Percentiles rank a stretch among this genome's conserved stretches.
Evolutionary conservation across 2,888 invertebrate genomes (phyloP).

Genomic region (Acleris emargana): DNA sequence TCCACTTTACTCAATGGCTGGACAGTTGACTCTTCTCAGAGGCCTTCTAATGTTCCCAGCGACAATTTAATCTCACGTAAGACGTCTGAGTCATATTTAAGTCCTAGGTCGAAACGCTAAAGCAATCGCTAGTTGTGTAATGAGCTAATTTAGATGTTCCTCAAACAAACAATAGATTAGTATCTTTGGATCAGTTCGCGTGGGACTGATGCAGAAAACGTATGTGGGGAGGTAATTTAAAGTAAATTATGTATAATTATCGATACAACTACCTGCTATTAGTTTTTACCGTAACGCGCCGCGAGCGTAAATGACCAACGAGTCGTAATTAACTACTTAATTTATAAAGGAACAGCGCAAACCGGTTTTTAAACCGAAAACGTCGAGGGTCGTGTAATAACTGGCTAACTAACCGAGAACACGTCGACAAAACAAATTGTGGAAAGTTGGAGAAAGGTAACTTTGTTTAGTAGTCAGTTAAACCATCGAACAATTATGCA

Average conservation of each 20-base stretch:
- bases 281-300: slow-evolving; percentile 55
- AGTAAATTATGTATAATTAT: slow-evolving; percentile 58
- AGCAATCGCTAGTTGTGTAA: slow-evolving; percentile 31
- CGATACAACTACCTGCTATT: slow-evolving; percentile 54
- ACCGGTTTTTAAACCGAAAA: slow-evolving; percentile 51
- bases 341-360: slow-evolving; percentile 58
- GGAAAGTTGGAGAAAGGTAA: slow-evolving; percentile 35
- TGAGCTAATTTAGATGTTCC: slow-evolving; percentile 8
- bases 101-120: slow-evolving; percentile 38
- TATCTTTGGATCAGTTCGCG: slow-evolving; percentile 9
- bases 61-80: slow-evolving; percentile 34
- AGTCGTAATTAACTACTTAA: slow-evolving; percentile 63
- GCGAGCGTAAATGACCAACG: slow-evolving; percentile 53
- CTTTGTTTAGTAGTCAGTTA: slow-evolving; percentile 31
- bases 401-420: slow-evolving; percentile 32
- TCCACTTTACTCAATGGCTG: slow-evolving; percentile 34
- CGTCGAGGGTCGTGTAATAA: slow-evolving; percentile 37
- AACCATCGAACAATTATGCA: slow-evolving; percentile 24
- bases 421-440: slow-evolving; percentile 31
- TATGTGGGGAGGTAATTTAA: slow-evolving; percentile 47
- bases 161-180: slow-evolving; percentile 2
- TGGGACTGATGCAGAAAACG: slow-evolving; percentile 14
- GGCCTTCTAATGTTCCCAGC: slow-evolving; percentile 33
- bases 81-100: slow-evolving; percentile 27
- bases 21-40: slow-evolving; percentile 32